Base-by-base conservation (phyloP, 1,140 invertebrate genomes). In the Hermatobates lingyangjiaoensis region DNA sequence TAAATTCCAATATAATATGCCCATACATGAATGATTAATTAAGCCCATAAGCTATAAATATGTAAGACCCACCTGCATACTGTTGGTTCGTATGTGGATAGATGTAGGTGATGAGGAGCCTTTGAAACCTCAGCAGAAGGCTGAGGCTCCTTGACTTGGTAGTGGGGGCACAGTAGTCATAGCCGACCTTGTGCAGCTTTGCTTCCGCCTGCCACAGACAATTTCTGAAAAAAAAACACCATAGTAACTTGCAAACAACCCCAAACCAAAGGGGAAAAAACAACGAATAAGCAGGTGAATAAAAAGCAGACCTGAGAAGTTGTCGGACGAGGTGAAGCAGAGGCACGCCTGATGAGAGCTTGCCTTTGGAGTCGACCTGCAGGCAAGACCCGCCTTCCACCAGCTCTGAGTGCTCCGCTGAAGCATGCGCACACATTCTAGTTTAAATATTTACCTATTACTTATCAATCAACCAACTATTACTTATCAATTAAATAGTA, bases 291-390 rank as follows among this genome's bases (percentile, higher is more conserved):
- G 21, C 25, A 23, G 1, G 1, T 2, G 20, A 27, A 45, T 5
- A 40, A 45, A 42, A 24, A 64, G 65, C 67, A 57, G 71, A 74
- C 58, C 69, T 68, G 3, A 82, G 64, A 24, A 96, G 70, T 61
- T 94, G 88, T 59, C 89, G 87, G 1, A 96, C 81, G 46, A 90
- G 64, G 62, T 88, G 83, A 2, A 89, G 65, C 12, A 89, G 61
- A 1, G 86, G 84, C 59, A 89, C 76, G 18, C 72, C 70, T 1
- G 66, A 67, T 15, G 51, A 52, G 46, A 53, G 55, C 49, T 52
- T 58, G 27, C 55, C 53, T 25, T 53, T 54, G 1, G 48, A 34
- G 27, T 59, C 47, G 24, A 48, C 40, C 26, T 57, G 56, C 15
- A 45, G 26, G 24, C 48, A 56, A 15, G 48, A 50, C 25, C 46